These are phyloP conservation scores for Saccostrea cuccullata DNA, from an alignment of 1,140 invertebrate species.

Conservation along the genomic window DNA sequence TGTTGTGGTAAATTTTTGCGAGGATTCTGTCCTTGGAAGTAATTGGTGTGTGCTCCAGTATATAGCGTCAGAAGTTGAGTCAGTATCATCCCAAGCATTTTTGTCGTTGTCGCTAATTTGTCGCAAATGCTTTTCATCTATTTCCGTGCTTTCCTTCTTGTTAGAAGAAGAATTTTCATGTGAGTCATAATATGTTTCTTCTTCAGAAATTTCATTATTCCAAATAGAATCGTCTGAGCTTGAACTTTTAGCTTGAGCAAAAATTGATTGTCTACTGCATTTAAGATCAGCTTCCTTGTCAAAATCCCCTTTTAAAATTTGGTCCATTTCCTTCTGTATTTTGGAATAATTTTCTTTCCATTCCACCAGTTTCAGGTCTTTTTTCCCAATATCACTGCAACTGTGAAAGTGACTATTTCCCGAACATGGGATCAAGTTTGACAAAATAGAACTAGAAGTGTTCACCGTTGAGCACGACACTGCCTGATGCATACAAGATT, in stretches of 20 bases:
- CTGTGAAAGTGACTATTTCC: slow-evolving; percentile 46
- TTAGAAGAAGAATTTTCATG: slow-evolving; percentile 12
- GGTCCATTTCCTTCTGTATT: slow-evolving; percentile 75
- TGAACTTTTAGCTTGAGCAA: slow-evolving; percentile 9
- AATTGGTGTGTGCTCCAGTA: not conserved
- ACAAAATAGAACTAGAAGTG: not conserved
- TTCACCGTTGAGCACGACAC: slow-evolving; percentile 24
- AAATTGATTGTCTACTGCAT: not conserved
- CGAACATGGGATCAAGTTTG: slow-evolving; percentile 14
- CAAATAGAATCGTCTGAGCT: not conserved
- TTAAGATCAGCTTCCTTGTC: slow-evolving; percentile 48
- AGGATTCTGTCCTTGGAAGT: not conserved
- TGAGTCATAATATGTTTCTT: not conserved
- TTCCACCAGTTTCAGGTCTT: slow-evolving; percentile 66
- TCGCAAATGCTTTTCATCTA: slow-evolving; percentile 1
- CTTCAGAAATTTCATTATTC: not conserved
- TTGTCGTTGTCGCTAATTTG: slow-evolving; percentile 12
- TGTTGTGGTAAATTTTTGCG: not conserved
- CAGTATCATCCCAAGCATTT: not conserved
- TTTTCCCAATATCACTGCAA: slow-evolving; percentile 50
- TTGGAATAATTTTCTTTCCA: slow-evolving; percentile 72
- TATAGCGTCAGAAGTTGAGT: not conserved
- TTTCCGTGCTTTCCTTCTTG: not conserved
- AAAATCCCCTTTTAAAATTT: slow-evolving; percentile 59
- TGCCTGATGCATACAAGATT: slow-evolving; percentile 1